These are phyloP conservation scores for Lophius piscatorius DNA, from an alignment of 2,113 vertebrate genomes.

Conservation along the genomic window DNA sequence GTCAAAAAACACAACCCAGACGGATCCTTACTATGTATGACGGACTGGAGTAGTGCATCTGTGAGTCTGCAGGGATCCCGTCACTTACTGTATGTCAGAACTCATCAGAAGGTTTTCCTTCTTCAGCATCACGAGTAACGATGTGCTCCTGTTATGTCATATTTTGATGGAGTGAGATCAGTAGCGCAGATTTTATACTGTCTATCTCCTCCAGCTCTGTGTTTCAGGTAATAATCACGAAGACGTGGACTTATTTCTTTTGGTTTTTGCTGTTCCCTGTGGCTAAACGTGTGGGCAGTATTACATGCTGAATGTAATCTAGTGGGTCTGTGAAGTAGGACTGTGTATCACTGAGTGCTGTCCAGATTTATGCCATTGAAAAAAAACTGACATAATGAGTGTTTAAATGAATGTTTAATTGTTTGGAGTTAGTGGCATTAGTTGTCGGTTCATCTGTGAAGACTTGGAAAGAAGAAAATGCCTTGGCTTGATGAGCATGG, in stretches of 20 bases:
- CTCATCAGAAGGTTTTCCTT: too few species aligned
- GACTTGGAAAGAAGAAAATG: constrained; percentile 26
- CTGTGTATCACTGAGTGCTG: constrained; percentile 13
- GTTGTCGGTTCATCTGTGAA: constrained; percentile 11
- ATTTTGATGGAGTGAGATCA: constrained; percentile 24
- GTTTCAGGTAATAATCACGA: constrained; percentile 52
- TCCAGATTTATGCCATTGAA: neutral
- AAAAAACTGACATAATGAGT: neutral
- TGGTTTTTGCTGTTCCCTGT: constrained; percentile 24
- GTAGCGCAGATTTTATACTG: constrained; percentile 14
- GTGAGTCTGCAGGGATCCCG: too few species aligned
- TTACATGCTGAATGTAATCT: constrained; percentile 50
- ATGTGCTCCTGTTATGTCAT: constrained; percentile 31
- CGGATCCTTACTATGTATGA: too few species aligned
- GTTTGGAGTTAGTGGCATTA: neutral
- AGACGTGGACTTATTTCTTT: constrained; percentile 33
- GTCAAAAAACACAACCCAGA: too few species aligned
- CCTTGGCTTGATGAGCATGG: constrained; percentile 10
- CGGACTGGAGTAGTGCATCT: too few species aligned
- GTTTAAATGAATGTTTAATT: too few species aligned
- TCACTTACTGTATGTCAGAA: too few species aligned
- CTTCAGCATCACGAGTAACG: constrained; percentile 26
- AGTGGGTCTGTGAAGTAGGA: constrained; percentile 30
- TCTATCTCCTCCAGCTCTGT: constrained; percentile 21
- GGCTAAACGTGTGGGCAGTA: constrained; percentile 37